Percentiles rank a stretch among this genome's conserved stretches.
Conservation (phyloP, 2,113 vertebrate genomes). For the Microtus richardsoni region DNA sequence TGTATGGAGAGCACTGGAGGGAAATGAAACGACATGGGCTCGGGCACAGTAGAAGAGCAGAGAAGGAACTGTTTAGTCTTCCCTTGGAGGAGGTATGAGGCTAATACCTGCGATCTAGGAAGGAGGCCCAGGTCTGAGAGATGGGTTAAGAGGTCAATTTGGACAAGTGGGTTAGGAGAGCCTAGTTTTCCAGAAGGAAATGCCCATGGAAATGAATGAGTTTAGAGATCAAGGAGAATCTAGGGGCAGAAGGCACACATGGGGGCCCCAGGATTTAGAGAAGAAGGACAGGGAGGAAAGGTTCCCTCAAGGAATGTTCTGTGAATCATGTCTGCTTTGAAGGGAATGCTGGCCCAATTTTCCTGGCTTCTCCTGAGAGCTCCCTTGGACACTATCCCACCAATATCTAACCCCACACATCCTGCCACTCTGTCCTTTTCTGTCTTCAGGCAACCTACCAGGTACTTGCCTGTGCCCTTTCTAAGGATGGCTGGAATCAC, state of each 20-base stretch:
- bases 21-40: fast-evolving
- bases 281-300: background rate
- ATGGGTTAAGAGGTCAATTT: background rate
- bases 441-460: background rate
- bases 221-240: background rate
- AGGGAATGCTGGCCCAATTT: background rate
- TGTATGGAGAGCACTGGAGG: background rate
- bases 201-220: too few species aligned
- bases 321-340: too few species aligned
- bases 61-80: background rate
- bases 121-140: background rate
- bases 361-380: background rate
- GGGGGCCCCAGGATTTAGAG: background rate
- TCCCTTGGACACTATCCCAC: background rate
- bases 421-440: background rate
- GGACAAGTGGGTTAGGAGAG: background rate
- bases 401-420: background rate
- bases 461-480: background rate
- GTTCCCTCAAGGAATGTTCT: too few species aligned
- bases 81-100: background rate
- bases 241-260: background rate
- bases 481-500: background rate
- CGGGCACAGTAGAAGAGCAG: background rate
- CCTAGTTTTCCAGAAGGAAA: background rate
- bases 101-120: fast-evolving